A percentile compares a stretch with the other conserved stretches of the same genome.
phyloP scores from a whole-genome alignment of 2,888 invertebrate genomes.

The Sarcophaga caerulescens region DNA sequence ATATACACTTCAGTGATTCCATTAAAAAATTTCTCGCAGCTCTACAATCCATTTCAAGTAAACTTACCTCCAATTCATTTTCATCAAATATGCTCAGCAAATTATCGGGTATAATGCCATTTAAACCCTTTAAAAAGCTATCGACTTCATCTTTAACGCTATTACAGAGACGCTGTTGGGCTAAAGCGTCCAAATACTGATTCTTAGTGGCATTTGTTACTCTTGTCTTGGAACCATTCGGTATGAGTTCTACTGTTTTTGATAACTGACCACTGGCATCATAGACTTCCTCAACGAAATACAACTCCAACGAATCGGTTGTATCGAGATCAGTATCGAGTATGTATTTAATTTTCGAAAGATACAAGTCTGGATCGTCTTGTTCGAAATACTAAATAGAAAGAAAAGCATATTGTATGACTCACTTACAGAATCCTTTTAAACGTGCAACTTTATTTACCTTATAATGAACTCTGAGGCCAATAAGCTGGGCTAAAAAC shows the following conservation, averaged over 20 bases:
- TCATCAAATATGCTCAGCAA: conserved; percentile 97
- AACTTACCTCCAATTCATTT: conserved; percentile 93
- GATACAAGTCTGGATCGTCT: conserved; percentile 96
- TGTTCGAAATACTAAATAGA: conserved; percentile 92
- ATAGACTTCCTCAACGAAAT: conserved; percentile 95
- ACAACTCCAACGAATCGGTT: conserved; percentile 89
- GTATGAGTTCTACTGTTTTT: conserved; percentile 91
- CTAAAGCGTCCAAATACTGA: conserved; percentile 92
- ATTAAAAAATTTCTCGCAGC: no score
- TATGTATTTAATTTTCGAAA: conserved; percentile 96
- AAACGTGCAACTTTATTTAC: conserved; percentile 80
- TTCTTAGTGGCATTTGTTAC: conserved; percentile 84
- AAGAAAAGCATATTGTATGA: neutral
- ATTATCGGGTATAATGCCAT: conserved; percentile 95
- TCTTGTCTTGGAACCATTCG: conserved; percentile 88
- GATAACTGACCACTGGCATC: conserved; percentile 88
- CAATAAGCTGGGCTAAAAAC: conserved; percentile 96
- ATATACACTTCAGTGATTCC: no score
- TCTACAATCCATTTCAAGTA: no score
- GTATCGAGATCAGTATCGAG: conserved; percentile 93
- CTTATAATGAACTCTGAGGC: conserved; percentile 95
- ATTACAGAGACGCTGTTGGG: conserved; percentile 92
- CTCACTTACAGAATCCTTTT: neutral
- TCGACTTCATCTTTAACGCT: conserved; percentile 92
- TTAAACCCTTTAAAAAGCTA: conserved; percentile 93